Conservation (phyloP, 2,888 invertebrate species). For the Calameuta filiformis region DNA sequence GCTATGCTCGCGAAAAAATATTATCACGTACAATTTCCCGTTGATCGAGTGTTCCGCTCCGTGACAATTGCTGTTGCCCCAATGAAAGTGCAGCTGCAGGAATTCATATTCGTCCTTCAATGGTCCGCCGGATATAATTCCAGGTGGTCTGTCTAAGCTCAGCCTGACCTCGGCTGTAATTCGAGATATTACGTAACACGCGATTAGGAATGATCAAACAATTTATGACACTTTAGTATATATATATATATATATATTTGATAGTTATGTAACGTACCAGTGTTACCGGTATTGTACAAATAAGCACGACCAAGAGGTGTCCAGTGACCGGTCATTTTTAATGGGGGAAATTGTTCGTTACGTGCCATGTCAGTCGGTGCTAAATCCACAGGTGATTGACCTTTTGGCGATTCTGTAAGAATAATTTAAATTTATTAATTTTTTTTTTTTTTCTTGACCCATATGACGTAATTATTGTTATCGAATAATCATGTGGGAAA, state of each 20-base stretch:
- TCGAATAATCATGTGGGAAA: background rate
- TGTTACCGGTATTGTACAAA: constrained; percentile 20
- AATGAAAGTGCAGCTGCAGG: constrained; percentile 44
- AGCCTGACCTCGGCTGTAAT: background rate
- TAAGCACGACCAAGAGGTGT: constrained; percentile 13
- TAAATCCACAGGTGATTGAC: constrained; percentile 19
- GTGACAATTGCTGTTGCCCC: constrained; percentile 45
- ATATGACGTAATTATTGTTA: background rate
- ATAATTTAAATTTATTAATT: background rate
- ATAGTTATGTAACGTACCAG: background rate
- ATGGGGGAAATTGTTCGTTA: constrained; percentile 18
- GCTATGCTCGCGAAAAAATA: background rate
- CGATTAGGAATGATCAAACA: background rate
- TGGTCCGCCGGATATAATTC: constrained; percentile 41
- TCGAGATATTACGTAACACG: background rate
- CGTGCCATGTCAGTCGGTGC: constrained; percentile 15
- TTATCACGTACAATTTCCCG: constrained; percentile 38
- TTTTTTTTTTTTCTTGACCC: background rate
- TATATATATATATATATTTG: too few relatives aligned
- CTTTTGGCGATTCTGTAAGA: constrained; percentile 12
- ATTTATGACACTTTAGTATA: background rate
- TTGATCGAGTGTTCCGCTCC: constrained; percentile 51
- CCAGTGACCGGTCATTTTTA: constrained; percentile 21
- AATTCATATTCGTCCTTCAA: constrained; percentile 40
- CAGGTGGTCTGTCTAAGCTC: background rate